phyloP scores from a whole-genome alignment of 2,888 invertebrate genomes.

The Chrysina gloriosa region DNA sequence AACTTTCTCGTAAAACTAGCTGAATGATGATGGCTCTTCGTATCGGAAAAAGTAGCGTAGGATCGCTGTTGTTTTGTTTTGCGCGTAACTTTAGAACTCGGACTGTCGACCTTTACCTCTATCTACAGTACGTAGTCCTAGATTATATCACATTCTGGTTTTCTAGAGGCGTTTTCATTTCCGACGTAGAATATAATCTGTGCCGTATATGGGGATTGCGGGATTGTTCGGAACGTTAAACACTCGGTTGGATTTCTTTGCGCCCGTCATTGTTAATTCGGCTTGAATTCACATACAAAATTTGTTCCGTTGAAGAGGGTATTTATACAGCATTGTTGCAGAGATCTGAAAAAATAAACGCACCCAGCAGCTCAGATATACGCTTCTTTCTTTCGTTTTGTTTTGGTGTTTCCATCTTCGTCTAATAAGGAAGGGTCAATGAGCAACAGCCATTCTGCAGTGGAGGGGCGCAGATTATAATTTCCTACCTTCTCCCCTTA shows the following conservation, averaged over 20 bases:
- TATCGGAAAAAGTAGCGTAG: neutral
- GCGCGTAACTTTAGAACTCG: conserved; percentile 36
- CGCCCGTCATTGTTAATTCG: conserved; percentile 52
- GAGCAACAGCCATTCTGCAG: conserved; percentile 17
- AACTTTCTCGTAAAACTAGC: conserved; percentile 22
- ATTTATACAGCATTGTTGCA: conserved; percentile 56
- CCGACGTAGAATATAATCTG: conserved; percentile 54
- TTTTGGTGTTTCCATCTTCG: conserved; percentile 26
- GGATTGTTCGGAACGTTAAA: conserved; percentile 49
- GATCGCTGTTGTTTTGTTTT: conserved; percentile 40
- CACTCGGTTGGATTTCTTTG: conserved; percentile 13
- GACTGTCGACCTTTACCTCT: neutral
- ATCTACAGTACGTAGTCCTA: conserved; percentile 43
- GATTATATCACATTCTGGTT: conserved; percentile 52
- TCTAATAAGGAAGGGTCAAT: conserved; percentile 23
- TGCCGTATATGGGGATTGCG: conserved; percentile 52
- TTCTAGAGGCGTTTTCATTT: conserved; percentile 57
- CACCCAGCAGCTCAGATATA: conserved; percentile 26
- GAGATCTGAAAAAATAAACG: conserved; percentile 53
- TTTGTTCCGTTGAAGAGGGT: conserved; percentile 54
- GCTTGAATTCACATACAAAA: conserved; percentile 54
- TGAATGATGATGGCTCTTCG: neutral
- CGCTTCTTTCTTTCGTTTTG: conserved; percentile 23
- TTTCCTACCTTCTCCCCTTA: neutral
- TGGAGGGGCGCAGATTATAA: conserved; percentile 5